Percentiles rank a stretch among this genome's conserved stretches.
phyloP scores from a whole-genome alignment of 2,888 invertebrate species.

The Criorhina ranunculi region DNA sequence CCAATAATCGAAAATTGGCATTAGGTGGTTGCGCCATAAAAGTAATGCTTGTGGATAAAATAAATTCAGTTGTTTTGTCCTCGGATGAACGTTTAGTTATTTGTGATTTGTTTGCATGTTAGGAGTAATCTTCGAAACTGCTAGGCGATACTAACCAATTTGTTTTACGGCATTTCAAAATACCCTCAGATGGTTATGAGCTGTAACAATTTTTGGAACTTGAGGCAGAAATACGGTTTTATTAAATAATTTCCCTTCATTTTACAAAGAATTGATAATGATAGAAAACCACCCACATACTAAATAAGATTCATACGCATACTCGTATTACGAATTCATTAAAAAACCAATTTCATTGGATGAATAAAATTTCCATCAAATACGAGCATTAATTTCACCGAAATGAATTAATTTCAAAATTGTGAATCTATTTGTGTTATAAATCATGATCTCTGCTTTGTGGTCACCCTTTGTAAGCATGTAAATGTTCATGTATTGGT shows the following conservation, averaged over 20 bases:
- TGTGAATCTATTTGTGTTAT: slow-evolving; percentile 29
- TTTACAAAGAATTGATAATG: too few relatives aligned
- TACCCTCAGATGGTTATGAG: too few relatives aligned
- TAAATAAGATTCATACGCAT: too few relatives aligned
- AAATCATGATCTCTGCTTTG: slow-evolving; percentile 26
- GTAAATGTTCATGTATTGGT: not conserved
- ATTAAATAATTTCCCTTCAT: too few relatives aligned
- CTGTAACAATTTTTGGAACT: too few relatives aligned
- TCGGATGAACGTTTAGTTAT: not conserved
- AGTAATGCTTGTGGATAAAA: slow-evolving; percentile 41
- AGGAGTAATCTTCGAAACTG: not conserved
- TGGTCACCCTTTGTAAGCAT: slow-evolving; percentile 6
- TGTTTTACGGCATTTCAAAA: not conserved
- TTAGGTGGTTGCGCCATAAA: slow-evolving; percentile 48
- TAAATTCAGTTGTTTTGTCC: slow-evolving; percentile 21
- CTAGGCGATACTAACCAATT: not conserved
- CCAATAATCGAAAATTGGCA: slow-evolving; percentile 64
- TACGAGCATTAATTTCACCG: slow-evolving; percentile 2
- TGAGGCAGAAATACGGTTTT: too few relatives aligned
- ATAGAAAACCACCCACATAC: too few relatives aligned
- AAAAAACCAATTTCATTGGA: not conserved
- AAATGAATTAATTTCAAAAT: slow-evolving; percentile 20
- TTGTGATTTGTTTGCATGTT: not conserved
- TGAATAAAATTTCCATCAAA: not conserved
- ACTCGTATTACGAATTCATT: not conserved